Conservation (phyloP, 2,113 vertebrate species). For the Centrocercus urophasianus region DNA sequence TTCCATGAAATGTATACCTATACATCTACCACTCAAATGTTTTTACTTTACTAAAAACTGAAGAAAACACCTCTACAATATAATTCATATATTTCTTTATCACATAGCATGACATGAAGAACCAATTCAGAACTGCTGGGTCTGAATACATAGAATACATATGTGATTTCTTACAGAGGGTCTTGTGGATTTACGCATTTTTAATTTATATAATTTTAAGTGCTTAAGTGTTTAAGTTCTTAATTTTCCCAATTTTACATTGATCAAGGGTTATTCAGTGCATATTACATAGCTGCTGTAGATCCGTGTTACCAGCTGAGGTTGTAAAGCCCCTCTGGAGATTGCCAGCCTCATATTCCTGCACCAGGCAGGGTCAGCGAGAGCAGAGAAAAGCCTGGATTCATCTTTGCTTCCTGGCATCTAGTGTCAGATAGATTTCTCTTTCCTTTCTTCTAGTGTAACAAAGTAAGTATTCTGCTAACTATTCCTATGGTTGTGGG, state of each 20-base stretch:
- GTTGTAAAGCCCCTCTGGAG: not conserved
- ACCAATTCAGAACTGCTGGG: not conserved
- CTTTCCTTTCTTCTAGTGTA: not conserved
- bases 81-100: not conserved
- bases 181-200: not conserved
- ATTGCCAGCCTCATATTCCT: rapidly evolving
- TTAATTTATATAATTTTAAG: not conserved
- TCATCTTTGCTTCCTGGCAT: not conserved
- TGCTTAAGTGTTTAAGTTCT: not conserved
- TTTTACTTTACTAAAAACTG: not conserved
- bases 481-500: not conserved
- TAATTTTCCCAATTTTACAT: not conserved
- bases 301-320: not conserved
- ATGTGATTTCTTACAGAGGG: not conserved
- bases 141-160: not conserved
- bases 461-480: not conserved
- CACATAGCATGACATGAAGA: not conserved
- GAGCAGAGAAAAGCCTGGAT: not conserved
- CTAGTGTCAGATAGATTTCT: not conserved
- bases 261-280: not conserved
- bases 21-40: rapidly evolving
- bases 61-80: not conserved
- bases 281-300: not conserved
- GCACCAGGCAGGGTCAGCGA: not conserved
- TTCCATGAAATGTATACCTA: not conserved